Base-by-base conservation (phyloP, 2,113 vertebrate genomes). In the Spizaetus ornatus region DNA sequence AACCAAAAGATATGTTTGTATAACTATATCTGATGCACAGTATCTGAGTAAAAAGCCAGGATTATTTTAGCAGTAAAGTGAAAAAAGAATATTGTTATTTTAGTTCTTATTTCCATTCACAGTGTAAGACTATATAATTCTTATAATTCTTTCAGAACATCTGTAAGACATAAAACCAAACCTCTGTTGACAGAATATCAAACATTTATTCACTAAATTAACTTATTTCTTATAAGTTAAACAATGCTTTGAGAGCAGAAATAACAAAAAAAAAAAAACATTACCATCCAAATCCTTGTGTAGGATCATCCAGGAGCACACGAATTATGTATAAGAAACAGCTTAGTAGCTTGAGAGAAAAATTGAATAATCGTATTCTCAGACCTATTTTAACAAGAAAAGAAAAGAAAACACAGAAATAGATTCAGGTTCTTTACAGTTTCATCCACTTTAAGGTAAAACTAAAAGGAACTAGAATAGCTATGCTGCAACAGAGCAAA, bases 331-430 rank as follows among this genome's bases (percentile, higher is more conserved):
- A 99, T 40, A 99, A 95, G 72, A 99, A 97, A 92, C 99, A 99
- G 97, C 98, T 99, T 77, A 99, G 96, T 45, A 99, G 96, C 95
- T 99, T 98, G 80, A 99, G 98, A 71, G 98, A 99, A 97, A 99
- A 98, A 97, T 99, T 98, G 97, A 99, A 99, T 87, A 99, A 98
- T n/a, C 98, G 98, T 94, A 99, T 98, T 96, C 98, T 98, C 89
- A 99, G 97, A 97, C 99, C 99, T 98, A 83, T 97, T 97, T 95
- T 92, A 84, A 83, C 91, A 97, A 95, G 71, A 86, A 59, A 67
- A 95, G 11, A 84, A 59, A 71, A 95, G 9, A 87, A 82, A 74
- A 82, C 2, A 94, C 22, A 90, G 65, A 93, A 95, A 61, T n/a
- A 79, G 93, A 74, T 67, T 83, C 26, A 45, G 42, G 8, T 31